Evolutionary conservation across 37 sponge, comb jelly and placozoan species (phyloP), one percentile per base, ranked within the genome.

Genomic region (Dysidea cf. avara): DNA sequence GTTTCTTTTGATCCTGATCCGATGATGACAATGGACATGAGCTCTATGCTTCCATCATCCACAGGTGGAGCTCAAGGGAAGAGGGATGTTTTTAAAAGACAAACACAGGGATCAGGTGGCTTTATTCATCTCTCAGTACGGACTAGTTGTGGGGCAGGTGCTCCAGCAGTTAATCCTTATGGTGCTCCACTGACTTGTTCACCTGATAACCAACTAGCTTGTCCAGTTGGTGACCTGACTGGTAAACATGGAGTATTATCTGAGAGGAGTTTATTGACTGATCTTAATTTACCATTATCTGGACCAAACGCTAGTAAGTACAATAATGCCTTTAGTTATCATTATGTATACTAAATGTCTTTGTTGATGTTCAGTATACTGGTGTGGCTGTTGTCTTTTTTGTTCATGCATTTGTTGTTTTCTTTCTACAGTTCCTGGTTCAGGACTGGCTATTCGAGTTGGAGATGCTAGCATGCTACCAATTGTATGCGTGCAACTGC

Each of bases 201-300:
- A 56, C 29, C 25, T 7, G 7, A 6, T 22, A 56, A 22, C 7
- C 58, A 56, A 56, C 25, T 26, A 56, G 58, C 58, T 14, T 28
- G 58, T 56, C 25, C 25, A 5, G 11, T 28, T 26, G 28, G 58
- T 14, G 11, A 56, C 11, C 58, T 56, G 58, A 56, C 29, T 13
- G 58, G 29, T 13, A 28, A 91, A 52, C 92, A 86, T 55, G 87
- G 87, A 1, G 52, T 49, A 25, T 63, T 91, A 5, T 34, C 59
- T 7, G 32, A 51, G 32, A 49, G 68, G 17, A 63, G 47, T 30
- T 79, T 86, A 7, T 75, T 86, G 70, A 85, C 82, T 34, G 92
- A 91, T 51, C 75, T 73, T 14, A 69, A 73, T 43, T 79, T 91
- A 18, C 87, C 92, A 21, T 83, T 91, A 21, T 66, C 76, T 49